Conservation (phyloP, 2,113 vertebrate species). For the Tragelaphus buxtoni region DNA sequence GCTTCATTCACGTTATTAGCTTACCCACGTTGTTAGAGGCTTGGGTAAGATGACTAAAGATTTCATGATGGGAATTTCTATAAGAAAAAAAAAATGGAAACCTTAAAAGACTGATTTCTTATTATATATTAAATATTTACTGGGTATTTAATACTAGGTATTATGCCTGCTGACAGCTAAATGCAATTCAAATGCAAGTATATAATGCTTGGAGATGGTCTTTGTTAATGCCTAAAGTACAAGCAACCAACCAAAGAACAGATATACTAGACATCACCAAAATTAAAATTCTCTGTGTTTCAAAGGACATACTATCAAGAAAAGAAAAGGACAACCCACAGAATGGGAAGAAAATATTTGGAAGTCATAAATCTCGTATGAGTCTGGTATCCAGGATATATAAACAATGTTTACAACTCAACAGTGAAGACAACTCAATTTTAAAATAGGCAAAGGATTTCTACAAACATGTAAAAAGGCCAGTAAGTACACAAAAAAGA, state of each 20-base stretch:
- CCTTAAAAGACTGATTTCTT: constrained; percentile 3
- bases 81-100: neutral
- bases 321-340: neutral
- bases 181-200: neutral
- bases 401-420: constrained; percentile 9
- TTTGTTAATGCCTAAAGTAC: neutral
- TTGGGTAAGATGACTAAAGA: neutral
- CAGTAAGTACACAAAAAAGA: neutral
- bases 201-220: neutral
- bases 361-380: neutral
- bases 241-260: neutral
- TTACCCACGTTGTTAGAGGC: constrained; percentile 38
- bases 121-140: constrained; percentile 6
- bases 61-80: constrained; percentile 70
- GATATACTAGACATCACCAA: neutral
- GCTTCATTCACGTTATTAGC: constrained; percentile 35
- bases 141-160: neutral
- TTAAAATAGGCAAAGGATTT: constrained; percentile 6
- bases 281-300: neutral
- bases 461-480: neutral
- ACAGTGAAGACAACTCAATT: neutral
- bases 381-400: neutral
- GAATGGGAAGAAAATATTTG: neutral
- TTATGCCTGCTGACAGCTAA: neutral
- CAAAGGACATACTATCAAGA: neutral